Conservation (phyloP, 2,888 invertebrate species). For the Drosophila helvetica region DNA sequence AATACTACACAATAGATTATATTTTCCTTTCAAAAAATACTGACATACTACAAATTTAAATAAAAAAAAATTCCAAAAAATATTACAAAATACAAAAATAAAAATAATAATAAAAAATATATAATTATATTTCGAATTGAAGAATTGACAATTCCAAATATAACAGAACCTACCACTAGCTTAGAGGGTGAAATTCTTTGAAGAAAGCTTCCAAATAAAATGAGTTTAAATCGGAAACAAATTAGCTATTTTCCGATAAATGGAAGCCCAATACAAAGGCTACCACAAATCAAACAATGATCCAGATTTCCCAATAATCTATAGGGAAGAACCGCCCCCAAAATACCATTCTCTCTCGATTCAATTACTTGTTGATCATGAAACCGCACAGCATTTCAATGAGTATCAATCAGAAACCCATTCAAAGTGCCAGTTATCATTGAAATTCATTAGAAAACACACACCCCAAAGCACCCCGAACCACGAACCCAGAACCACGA, state of each 20-base stretch:
- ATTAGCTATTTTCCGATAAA: neutral
- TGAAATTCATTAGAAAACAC: constrained; percentile 47
- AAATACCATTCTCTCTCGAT: neutral
- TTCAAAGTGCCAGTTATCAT: constrained; percentile 44
- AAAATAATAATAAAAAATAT: too few relatives aligned
- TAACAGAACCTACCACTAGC: too few relatives aligned
- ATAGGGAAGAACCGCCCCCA: constrained; percentile 7
- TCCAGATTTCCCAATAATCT: constrained; percentile 1
- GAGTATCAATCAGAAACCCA: constrained; percentile 39
- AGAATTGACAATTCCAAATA: too few relatives aligned
- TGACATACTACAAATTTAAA: neutral
- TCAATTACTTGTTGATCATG: constrained; percentile 30
- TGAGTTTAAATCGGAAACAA: neutral
- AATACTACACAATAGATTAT: neutral
- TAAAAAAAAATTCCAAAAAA: neutral
- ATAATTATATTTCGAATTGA: too few relatives aligned
- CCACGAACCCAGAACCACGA: too few relatives aligned
- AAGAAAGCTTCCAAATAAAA: neutral
- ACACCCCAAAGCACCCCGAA: constrained; percentile 17
- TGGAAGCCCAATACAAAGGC: neutral
- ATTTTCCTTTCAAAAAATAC: too few relatives aligned
- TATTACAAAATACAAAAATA: too few relatives aligned
- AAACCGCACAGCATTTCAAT: constrained; percentile 38
- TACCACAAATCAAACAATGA: constrained; percentile 4
- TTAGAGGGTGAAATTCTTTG: neutral